Base-by-base conservation (phyloP, 92 coral and sea anemone genomes). In the Epizoanthus rinbou region DNA sequence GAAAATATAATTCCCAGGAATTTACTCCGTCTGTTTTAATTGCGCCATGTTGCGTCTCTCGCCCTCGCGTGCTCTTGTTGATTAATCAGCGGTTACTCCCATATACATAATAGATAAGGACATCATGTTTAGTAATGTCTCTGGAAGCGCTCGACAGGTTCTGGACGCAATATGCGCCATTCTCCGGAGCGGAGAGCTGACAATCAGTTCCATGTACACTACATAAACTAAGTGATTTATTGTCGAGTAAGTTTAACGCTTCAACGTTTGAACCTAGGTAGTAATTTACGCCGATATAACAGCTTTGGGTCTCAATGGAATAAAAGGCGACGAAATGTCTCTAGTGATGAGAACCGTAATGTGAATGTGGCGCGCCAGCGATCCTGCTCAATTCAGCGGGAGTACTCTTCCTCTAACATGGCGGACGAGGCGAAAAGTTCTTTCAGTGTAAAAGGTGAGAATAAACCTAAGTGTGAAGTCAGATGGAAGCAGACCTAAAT, bases 231-330 rank as follows among this genome's bases (percentile, higher is more conserved):
- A 47, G 2, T 0, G 1, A 47, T 47, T 5, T 47, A 3, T 4
- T 73, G 22, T 3, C 8, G n/a, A 17, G 16, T 39, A 15, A 10
- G 45, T 21, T 9, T 9, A 23, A 39, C 35, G 43, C 17, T 57
- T 0, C n/a, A 22, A 35, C 6, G 14, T 19, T 62, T 19, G 8
- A 31, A 60, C 23, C 7, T 62, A 78, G 70, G 70, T 2, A 39
- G 70, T n/a, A 41, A 83, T 19, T 83, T 87, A 35, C 87, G 90
- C n/a, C 87, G 90, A 37, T 87, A 81, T 58, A 87, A 87, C 58
- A 87, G 90, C 67, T 83, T 83, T 56, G 90, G 87, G 11, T 87
- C 62, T 47, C 87, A 76, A 6, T 85, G 74, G 23, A 67, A 60
- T 23, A 87, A 58, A 4, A 87, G 69, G 54, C 74, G 73, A 78